Conservation (phyloP, 2,888 invertebrate genomes). For the Leptopilina syphax region DNA sequence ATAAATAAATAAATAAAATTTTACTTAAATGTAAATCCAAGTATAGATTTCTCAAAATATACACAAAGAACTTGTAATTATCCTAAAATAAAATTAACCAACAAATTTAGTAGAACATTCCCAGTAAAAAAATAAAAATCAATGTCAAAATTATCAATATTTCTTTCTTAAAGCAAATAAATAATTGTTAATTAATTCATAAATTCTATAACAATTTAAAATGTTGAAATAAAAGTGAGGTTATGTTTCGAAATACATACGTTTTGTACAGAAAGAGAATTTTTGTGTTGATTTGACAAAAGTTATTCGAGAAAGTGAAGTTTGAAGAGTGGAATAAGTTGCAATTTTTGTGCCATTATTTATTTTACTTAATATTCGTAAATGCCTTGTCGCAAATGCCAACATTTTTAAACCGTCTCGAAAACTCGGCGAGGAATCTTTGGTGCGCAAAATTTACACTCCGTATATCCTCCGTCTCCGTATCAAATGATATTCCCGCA, state of each 20-base stretch:
- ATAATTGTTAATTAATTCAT: not conserved
- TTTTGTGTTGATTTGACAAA: constrained; percentile 31
- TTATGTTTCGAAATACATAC: constrained; percentile 43
- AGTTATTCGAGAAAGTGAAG: constrained; percentile 30
- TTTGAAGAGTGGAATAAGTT: constrained; percentile 40
- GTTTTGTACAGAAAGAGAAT: constrained; percentile 26
- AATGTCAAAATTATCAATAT: not conserved
- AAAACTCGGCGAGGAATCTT: constrained; percentile 6
- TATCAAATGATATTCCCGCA: not conserved
- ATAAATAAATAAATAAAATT: too few species aligned
- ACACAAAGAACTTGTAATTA: too few species aligned
- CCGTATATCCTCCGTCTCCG: not conserved
- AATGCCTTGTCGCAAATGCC: constrained; percentile 43
- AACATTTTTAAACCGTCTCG: constrained; percentile 22
- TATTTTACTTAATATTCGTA: constrained; percentile 44
- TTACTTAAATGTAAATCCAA: too few species aligned
- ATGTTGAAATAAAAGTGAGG: constrained; percentile 21
- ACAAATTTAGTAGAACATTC: not conserved
- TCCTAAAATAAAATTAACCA: too few species aligned
- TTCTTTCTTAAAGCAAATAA: not conserved
- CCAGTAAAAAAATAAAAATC: not conserved
- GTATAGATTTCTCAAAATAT: too few species aligned
- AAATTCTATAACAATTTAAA: not conserved
- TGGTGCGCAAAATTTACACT: constrained; percentile 13
- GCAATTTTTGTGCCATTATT: constrained; percentile 43